These are phyloP conservation scores for Drosophila multiciliata DNA, from an alignment of 2,888 invertebrate genomes.

Conservation along the genomic window DNA sequence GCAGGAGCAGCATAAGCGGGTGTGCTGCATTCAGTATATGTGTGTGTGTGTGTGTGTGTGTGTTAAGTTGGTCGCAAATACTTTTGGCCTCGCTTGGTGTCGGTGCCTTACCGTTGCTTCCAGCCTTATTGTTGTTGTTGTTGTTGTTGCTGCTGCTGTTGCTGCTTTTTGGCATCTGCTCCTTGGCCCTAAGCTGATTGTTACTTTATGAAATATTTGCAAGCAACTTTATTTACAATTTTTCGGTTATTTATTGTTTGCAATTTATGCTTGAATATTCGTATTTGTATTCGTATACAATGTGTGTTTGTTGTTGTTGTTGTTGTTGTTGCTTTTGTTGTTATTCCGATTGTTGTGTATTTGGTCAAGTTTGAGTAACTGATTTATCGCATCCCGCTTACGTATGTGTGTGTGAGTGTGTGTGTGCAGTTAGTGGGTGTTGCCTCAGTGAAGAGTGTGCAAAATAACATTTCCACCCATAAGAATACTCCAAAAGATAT, in stretches of 20 bases:
- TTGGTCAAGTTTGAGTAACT: slow-evolving; percentile 76
- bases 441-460: slow-evolving; percentile 42
- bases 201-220: slow-evolving; percentile 81
- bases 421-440: slow-evolving; percentile 27
- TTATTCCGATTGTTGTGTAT: slow-evolving; percentile 52
- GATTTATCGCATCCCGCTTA: slow-evolving; percentile 61
- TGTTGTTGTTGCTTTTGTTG: slow-evolving; percentile 9
- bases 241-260: slow-evolving; percentile 82
- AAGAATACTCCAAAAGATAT: background rate
- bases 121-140: slow-evolving; percentile 43
- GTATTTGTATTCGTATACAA: slow-evolving; percentile 29
- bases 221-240: slow-evolving; percentile 82
- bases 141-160: slow-evolving; percentile 33
- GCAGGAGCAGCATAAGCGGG: slow-evolving; percentile 30
- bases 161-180: slow-evolving; percentile 74
- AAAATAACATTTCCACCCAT: slow-evolving; percentile 10
- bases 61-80: slow-evolving; percentile 76
- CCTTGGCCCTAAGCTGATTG: slow-evolving; percentile 80
- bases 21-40: slow-evolving; percentile 47
- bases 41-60: slow-evolving; percentile 45
- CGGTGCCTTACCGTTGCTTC: slow-evolving; percentile 76
- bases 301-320: slow-evolving; percentile 19
- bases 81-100: slow-evolving; percentile 80
- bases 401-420: slow-evolving; percentile 17
- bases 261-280: slow-evolving; percentile 76